Base-by-base conservation (phyloP, 2,888 invertebrate species). In the Myathropa florea region DNA sequence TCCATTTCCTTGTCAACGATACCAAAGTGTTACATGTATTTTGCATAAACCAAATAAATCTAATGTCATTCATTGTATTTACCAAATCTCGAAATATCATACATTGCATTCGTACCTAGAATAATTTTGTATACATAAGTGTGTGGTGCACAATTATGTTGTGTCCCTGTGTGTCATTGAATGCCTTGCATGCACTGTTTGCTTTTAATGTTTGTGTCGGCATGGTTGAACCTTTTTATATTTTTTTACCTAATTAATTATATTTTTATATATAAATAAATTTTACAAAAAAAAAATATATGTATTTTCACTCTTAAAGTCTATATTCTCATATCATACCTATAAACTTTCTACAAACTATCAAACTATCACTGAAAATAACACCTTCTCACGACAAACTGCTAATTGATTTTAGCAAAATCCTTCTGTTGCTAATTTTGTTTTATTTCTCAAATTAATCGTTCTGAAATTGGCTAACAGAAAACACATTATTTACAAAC, bases 381-480 rank as follows among this genome's bases (percentile, higher is more conserved):
- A 78, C 72, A 59, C 53, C 23, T 46, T 30, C 59, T 55, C 26
- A 30, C 36, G 36, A 72, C n/a, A 63, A 46, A 57, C 24, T 59
- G 53, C 70, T 73, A 39, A 39, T 53, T 57, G 46, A 55, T 30
- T 60, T 65, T 21, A 59, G 80, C 76, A 67, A 64, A 36, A 26
- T 46, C 33, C 46, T 67, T 76, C 53, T 26, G 65, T 84, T 80
- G 26, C 78, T 39, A 59, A 70, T 39, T 57, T 60, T 60, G 64
- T 71, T 9, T 60, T 4, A 65, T 57, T 72, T 14, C 30, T 24
- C 60, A 64, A 36, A 64, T 33, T 60, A 70, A 72, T 77, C 36
- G 26, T 77, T 78, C 57, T 24, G 64, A 71, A 59, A 78, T 78
- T 78, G 71, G 71, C 70, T 71, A 78, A 64, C 36, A 71, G 68